Conservation (phyloP, 37 sponge, comb jelly and placozoan genomes). For the Hormiphora californensis region DNA sequence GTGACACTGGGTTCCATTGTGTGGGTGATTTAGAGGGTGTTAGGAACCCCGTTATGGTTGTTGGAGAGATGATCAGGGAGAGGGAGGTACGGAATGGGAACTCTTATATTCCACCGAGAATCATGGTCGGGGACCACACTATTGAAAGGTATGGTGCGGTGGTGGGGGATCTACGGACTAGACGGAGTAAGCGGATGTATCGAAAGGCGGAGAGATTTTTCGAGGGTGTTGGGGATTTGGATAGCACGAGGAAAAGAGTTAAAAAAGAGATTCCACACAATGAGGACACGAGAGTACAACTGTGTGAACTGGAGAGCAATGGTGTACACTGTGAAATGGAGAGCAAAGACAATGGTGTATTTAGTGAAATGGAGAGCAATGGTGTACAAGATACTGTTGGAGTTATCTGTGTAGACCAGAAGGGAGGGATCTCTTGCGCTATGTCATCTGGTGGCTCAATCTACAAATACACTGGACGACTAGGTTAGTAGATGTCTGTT, state of each 20-base stretch:
- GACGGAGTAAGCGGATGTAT: neutral
- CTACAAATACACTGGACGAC: slow-evolving; percentile 51
- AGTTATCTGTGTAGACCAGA: neutral
- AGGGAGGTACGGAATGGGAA: neutral
- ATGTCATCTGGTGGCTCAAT: slow-evolving; percentile 11
- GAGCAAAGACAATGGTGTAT: neutral
- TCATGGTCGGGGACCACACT: slow-evolving; percentile 12
- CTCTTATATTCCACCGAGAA: slow-evolving; percentile 31
- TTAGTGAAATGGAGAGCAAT: neutral
- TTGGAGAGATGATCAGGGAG: neutral
- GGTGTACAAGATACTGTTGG: slow-evolving; percentile 35
- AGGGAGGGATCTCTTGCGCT: neutral
- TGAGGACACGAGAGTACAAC: neutral
- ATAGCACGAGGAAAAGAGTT: neutral
- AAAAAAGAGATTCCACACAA: neutral
- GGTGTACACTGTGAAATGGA: neutral
- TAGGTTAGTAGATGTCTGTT: neutral
- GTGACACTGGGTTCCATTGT: slow-evolving; percentile 11
- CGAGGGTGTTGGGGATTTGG: too few species aligned
- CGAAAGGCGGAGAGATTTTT: slow-evolving; percentile 7
- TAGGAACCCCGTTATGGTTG: neutral
- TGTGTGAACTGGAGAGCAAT: neutral
- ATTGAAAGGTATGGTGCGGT: neutral
- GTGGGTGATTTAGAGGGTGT: neutral
- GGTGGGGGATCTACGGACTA: too few species aligned